Evolutionary conservation across 2,888 invertebrate genomes (phyloP).

Genomic region (Gerris lacustris): DNA sequence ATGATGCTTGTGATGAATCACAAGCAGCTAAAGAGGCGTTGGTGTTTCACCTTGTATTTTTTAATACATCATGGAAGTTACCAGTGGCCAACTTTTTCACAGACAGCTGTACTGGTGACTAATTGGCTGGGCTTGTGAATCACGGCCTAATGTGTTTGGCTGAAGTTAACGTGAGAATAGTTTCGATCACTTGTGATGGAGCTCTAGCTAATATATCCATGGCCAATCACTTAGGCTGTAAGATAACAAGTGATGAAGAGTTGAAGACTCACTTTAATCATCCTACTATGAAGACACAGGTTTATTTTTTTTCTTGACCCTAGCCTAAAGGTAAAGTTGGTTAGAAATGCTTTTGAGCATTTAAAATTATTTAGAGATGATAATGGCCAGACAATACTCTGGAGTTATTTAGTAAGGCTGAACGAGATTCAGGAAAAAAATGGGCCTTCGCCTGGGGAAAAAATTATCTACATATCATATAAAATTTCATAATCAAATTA

Average conservation of each 20-base stretch:
- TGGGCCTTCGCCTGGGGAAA: background rate
- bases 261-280: too few relatives aligned
- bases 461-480: background rate
- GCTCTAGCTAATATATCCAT: conserved; percentile 18
- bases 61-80: conserved; percentile 19
- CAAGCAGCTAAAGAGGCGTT: conserved; percentile 16
- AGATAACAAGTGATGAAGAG: too few relatives aligned
- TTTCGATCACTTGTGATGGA: conserved; percentile 23
- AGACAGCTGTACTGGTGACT: background rate
- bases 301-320: conserved; percentile 26
- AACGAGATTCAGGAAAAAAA: background rate
- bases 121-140: conserved; percentile 12
- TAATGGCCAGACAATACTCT: conserved; percentile 12
- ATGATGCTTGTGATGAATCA: conserved; percentile 8
- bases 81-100: conserved; percentile 19
- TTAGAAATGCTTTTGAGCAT: conserved; percentile 23
- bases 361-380: conserved; percentile 14
- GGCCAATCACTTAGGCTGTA: conserved; percentile 16
- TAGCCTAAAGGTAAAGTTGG: conserved; percentile 25
- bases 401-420: background rate
- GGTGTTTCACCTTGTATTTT: conserved; percentile 17
- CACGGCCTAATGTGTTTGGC: conserved; percentile 11
- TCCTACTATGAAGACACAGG: background rate
- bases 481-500: background rate
- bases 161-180: conserved; percentile 15